phyloP scores from a whole-genome alignment of 2,888 invertebrate genomes.

The Entomobrya proxima region DNA sequence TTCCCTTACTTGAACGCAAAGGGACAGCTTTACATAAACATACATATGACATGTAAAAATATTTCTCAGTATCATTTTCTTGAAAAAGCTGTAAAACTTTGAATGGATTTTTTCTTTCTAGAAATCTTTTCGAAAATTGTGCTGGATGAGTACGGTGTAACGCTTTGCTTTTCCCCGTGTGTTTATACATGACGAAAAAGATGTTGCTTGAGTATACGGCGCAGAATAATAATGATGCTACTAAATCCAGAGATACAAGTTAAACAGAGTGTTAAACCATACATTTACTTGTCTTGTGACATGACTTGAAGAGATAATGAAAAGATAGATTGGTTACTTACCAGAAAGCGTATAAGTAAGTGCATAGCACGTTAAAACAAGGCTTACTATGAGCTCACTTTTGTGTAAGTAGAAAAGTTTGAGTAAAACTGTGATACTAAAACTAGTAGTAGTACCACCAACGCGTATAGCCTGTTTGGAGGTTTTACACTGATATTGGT shows the following conservation, averaged over 20 bases:
- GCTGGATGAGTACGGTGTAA: neutral
- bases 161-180: neutral
- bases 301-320: slow-evolving; percentile 61
- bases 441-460: neutral
- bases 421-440: slow-evolving; percentile 1
- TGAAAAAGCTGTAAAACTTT: slow-evolving; percentile 51
- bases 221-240: slow-evolving; percentile 40
- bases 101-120: slow-evolving; percentile 32
- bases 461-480: neutral
- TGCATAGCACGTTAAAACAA: neutral
- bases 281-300: slow-evolving; percentile 53
- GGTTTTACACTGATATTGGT: slow-evolving; percentile 25
- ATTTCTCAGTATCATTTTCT: neutral
- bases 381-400: slow-evolving; percentile 2
- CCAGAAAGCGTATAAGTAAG: neutral
- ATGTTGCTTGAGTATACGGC: neutral
- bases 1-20: neutral
- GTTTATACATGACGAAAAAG: neutral
- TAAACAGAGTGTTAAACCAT: slow-evolving; percentile 59
- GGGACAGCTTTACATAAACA: neutral
- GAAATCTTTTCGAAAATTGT: slow-evolving; percentile 19
- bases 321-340: slow-evolving; percentile 58
- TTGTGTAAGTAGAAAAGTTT: neutral
- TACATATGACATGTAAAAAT: slow-evolving; percentile 45
- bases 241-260: slow-evolving; percentile 51